Percentiles rank a stretch among this genome's conserved stretches.
phyloP scores from a whole-genome alignment of 2,888 invertebrate species.

The Crematogaster levior region DNA sequence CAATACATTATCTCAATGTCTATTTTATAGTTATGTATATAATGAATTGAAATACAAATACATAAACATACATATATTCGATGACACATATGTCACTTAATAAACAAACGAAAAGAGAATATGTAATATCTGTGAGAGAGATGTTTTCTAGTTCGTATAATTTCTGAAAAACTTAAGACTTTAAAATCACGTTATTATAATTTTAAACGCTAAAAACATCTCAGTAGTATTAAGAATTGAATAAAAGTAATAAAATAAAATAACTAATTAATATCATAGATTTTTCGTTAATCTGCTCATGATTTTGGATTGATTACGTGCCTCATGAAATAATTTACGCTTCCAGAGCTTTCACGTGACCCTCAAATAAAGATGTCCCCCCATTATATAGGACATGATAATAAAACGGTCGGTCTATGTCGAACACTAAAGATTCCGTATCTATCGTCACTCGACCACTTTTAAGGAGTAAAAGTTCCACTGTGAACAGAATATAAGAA shows the following conservation, averaged over 20 bases:
- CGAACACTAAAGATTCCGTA: neutral
- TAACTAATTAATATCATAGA: neutral
- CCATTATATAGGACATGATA: neutral
- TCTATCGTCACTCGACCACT: too few relatives aligned
- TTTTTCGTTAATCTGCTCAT: neutral
- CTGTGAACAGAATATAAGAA: conserved; percentile 1
- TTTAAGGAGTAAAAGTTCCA: too few relatives aligned
- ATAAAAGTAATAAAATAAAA: neutral
- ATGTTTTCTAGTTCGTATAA: neutral
- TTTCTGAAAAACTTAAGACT: neutral
- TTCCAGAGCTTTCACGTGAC: neutral
- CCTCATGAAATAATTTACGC: neutral
- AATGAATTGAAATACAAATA: neutral
- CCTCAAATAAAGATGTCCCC: conserved; percentile 6
- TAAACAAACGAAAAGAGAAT: neutral
- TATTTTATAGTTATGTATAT: neutral
- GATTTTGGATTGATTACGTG: neutral
- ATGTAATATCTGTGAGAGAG: too few relatives aligned
- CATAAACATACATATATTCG: neutral
- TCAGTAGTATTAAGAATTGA: neutral
- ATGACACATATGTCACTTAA: neutral
- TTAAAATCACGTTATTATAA: neutral
- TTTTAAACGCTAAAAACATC: neutral
- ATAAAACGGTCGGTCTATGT: neutral
- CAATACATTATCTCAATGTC: neutral